phyloP scores from a whole-genome alignment of 2,113 vertebrate genomes.

The Colinus virginianus region DNA sequence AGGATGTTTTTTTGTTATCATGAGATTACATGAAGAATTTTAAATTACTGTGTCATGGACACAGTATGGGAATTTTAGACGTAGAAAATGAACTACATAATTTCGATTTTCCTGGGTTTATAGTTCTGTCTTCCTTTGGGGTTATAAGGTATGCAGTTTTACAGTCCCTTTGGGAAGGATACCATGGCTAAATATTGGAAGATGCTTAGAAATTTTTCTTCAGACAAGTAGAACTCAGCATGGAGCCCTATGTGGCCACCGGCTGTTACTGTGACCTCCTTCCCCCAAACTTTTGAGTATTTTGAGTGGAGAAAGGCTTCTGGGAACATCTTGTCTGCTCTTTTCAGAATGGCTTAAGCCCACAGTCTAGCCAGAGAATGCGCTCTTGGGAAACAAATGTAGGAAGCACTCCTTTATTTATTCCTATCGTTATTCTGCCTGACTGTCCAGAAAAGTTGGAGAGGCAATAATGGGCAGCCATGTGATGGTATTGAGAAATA shows the following conservation, averaged over 20 bases:
- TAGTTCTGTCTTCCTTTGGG: not conserved
- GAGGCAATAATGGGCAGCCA: not conserved
- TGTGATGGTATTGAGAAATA: not conserved
- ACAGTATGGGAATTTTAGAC: not conserved
- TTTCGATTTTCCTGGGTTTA: not conserved
- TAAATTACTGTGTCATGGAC: not conserved
- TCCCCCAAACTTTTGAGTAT: not conserved
- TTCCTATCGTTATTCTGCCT: not conserved
- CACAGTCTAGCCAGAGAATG: not conserved
- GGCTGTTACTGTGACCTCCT: not conserved
- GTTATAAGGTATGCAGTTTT: not conserved
- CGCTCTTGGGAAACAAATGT: not conserved
- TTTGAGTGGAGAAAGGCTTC: not conserved
- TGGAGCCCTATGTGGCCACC: accelerated
- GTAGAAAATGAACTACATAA: not conserved
- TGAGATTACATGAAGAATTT: not conserved
- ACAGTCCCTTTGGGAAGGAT: not conserved
- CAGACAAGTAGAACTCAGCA: not conserved
- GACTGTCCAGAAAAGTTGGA: not conserved
- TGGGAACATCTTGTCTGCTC: not conserved
- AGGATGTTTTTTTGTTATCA: not conserved
- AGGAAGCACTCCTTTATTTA: not conserved
- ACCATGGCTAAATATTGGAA: not conserved
- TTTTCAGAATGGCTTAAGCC: not conserved
- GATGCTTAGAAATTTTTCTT: not conserved